phyloP scores from a whole-genome alignment of 2,797 vertebrate genomes.

The Neopelma chrysocephalum region DNA sequence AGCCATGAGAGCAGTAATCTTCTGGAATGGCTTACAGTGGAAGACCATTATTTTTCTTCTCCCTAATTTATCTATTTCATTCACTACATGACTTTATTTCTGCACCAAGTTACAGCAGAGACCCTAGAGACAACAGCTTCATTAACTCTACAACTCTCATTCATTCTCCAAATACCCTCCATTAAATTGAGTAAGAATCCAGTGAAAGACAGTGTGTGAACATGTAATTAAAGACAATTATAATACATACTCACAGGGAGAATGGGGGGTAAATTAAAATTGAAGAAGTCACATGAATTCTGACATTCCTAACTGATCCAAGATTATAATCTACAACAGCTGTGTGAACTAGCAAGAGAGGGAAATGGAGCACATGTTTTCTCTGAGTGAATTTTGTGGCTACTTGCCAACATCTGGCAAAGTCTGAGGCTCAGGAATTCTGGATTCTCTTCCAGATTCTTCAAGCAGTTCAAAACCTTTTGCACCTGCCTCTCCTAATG shows the following conservation, averaged over 20 bases:
- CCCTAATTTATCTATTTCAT: neutral
- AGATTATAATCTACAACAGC: constrained; percentile 5
- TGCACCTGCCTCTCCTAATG: neutral
- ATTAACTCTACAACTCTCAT: neutral
- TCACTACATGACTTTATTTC: neutral
- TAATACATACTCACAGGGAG: neutral
- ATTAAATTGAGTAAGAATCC: neutral
- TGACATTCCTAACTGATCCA: neutral
- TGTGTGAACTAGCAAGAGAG: neutral
- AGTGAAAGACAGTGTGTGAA: neutral
- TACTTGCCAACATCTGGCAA: neutral
- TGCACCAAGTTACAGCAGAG: neutral
- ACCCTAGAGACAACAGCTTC: constrained; percentile 2
- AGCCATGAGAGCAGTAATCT: neutral
- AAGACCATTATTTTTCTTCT: neutral
- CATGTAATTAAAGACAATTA: constrained; percentile 29
- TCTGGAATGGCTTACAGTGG: neutral
- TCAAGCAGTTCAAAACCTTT: neutral
- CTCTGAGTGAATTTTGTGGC: neutral
- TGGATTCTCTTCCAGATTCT: neutral
- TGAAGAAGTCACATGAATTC: neutral
- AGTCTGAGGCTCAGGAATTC: neutral
- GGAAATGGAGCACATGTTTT: neutral
- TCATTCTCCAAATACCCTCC: neutral
- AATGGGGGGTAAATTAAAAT: constrained; percentile 5